Base-by-base conservation (phyloP, 2,113 vertebrate genomes). In the Emydura subglobosa region DNA sequence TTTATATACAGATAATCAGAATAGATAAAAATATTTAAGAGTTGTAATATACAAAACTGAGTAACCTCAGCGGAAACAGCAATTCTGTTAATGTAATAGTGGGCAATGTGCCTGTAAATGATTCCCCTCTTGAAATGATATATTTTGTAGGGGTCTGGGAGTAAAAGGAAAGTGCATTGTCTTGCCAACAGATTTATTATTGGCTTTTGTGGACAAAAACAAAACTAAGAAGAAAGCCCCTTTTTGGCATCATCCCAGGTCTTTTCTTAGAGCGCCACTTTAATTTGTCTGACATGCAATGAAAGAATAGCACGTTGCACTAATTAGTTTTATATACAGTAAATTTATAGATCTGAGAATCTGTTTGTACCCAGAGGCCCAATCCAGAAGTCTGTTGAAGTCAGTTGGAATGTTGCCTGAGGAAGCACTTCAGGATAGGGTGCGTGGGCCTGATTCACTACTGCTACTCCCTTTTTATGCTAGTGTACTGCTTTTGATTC, bases 261-360 rank as follows among this genome's bases (percentile, higher is more conserved):
- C 74, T 93, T 93, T 76, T 85, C 92, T 57, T 51, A 16, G 79
- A 90, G 74, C 17, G 10, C 82, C 84, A 89, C 79, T 93, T 95
- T 92, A 91, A 89, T 96, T 93, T 96, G 87, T 94, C 97, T 95
- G 95, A 90, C 83, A 17, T 85, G 76, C 65, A 90, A 47, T 94
- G 88, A 94, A 93, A 90, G 94, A 95, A 94, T 88, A 82, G 39
- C 85, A 89, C 92, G 50, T 42, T 91, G 53, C 79, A 10, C 86
- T 97, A 85, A 96, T 94, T 95, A 86, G 54, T 85, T 93, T 95
- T 96, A 85, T 96, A 94, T 82, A 76, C 88, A 88, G 93, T 92
- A 91, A 54, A 65, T 95, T 91, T 88, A 88, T 82, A 85, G 53
- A 79, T 61, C 84, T 55, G 47, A 83, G 68, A 92, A 7, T 1